Evolutionary conservation across 2,888 invertebrate genomes (phyloP), one percentile per base, ranked within the genome.

Genomic region (Lepetodrilus schrolli): DNA sequence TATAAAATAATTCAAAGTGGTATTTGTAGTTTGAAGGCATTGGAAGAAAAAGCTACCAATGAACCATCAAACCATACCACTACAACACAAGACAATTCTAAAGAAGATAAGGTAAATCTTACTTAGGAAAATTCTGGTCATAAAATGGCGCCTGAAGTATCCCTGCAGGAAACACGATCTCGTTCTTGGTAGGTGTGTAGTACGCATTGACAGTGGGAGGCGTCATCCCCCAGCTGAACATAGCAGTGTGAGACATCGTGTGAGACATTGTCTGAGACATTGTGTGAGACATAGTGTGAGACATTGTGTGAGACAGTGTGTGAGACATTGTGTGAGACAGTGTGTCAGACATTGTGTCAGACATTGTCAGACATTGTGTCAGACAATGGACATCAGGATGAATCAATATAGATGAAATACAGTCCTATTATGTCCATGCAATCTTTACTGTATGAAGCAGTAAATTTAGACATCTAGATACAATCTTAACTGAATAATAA

Each of bases 141-240:
- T 88, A 90, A 78, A 90, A 90, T n/a, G 90, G 90, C 20, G 85
- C 82, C 73, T 89, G 90, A 4, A 90, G 77, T 66, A 90, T 90
- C 13, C 89, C 90, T 66, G 90, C 90, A 34, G 90, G 90, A 74
- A 90, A 90, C n/a, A 89, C 90, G 58, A 88, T 90, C 76, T 86
- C 83, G 75, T 90, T 90, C 58, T 85, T 85, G 3, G 85, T 79
- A 0, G 89, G 85, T 13, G 84, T 84, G 81, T 90, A 90, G 80
- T 90, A 90, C n/a, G 90, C 90, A 79, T 90, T 90, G 1, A 90
- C 89, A 30, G 86, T 87, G 0, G 86, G 83, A 10, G 90, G 89
- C 4, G 86, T 84, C 90, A 90, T 90, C 21, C 79, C 79, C 90
- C 90, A 90, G 30, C 88, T 89, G 81, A 23, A 76, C 83, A 50